Percentiles rank a stretch among this genome's conserved stretches.
Evolutionary conservation across 2,797 vertebrate species (phyloP).

Genomic region (Falco berigora): DNA sequence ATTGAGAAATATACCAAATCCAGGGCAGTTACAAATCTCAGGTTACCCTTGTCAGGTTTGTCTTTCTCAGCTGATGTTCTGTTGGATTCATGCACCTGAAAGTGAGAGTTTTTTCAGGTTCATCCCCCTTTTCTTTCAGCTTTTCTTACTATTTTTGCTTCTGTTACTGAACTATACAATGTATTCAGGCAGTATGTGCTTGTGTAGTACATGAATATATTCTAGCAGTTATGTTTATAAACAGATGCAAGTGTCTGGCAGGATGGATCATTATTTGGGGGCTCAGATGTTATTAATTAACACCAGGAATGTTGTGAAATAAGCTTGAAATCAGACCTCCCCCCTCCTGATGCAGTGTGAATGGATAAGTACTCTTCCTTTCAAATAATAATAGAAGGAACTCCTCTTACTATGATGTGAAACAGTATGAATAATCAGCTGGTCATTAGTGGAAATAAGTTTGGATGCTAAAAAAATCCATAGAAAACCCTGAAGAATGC

Average conservation of each 20-base stretch:
- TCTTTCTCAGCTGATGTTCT: neutral
- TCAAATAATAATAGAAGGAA: neutral
- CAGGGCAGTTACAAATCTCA: neutral
- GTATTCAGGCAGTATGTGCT: neutral
- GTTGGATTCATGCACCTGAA: neutral
- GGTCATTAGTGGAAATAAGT: neutral
- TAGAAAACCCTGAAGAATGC: neutral
- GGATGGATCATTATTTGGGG: slow-evolving; percentile 44
- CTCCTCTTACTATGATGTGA: neutral
- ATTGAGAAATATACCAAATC: neutral
- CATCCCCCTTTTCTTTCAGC: neutral
- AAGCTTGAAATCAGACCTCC: slow-evolving; percentile 36
- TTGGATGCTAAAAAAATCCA: neutral
- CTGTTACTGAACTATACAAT: neutral
- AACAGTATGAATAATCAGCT: neutral
- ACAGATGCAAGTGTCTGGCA: slow-evolving; percentile 52
- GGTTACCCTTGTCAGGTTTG: neutral
- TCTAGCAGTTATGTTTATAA: slow-evolving; percentile 57
- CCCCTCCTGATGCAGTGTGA: neutral
- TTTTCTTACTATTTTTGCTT: neutral
- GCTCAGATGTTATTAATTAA: slow-evolving; percentile 64
- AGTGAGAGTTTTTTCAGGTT: neutral
- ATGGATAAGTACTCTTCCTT: neutral
- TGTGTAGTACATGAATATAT: slow-evolving; percentile 26
- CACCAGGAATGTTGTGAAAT: slow-evolving; percentile 53